Conservation (phyloP, 2,888 invertebrate genomes). For the Drosophila mercatorum region DNA sequence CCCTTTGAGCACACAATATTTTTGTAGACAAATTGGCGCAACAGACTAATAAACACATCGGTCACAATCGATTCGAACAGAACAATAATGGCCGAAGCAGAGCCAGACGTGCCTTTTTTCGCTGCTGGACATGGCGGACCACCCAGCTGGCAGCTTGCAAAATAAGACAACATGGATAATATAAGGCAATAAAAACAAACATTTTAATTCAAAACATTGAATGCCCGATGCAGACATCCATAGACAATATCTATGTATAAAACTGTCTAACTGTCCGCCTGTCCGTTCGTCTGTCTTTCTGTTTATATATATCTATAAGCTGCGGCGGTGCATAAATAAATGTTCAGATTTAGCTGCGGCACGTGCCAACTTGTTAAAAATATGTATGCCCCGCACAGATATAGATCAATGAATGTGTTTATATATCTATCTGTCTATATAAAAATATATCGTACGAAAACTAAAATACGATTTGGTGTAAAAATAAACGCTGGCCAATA, state of each 20-base stretch:
- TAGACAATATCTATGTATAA: slow-evolving; percentile 29
- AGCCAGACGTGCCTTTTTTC: slow-evolving; percentile 37
- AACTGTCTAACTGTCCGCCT: slow-evolving; percentile 25
- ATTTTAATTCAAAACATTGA: slow-evolving; percentile 37
- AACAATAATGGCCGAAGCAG: slow-evolving; percentile 5
- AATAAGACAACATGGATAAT: slow-evolving; percentile 29
- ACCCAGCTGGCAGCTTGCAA: slow-evolving; percentile 40
- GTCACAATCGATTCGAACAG: slow-evolving; percentile 4
- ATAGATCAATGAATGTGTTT: slow-evolving; percentile 28
- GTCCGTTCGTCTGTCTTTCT: slow-evolving; percentile 9
- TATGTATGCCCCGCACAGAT: slow-evolving; percentile 35
- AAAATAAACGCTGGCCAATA: slow-evolving; percentile 48
- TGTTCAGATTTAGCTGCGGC: slow-evolving; percentile 66
- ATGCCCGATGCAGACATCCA: slow-evolving; percentile 26
- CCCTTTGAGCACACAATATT: neutral
- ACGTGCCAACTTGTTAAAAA: slow-evolving; percentile 67
- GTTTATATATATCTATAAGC: slow-evolving; percentile 21
- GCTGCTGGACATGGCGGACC: slow-evolving; percentile 41
- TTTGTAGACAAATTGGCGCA: slow-evolving; percentile 31
- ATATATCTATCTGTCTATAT: slow-evolving; percentile 15
- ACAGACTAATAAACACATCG: slow-evolving; percentile 8
- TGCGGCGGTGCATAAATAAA: slow-evolving; percentile 35
- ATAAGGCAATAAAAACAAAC: slow-evolving; percentile 48
- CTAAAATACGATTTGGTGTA: slow-evolving; percentile 33
- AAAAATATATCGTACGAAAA: slow-evolving; percentile 21